Evolutionary conservation across 2,888 invertebrate species (phyloP).

Genomic region (Clunio marinus): DNA sequence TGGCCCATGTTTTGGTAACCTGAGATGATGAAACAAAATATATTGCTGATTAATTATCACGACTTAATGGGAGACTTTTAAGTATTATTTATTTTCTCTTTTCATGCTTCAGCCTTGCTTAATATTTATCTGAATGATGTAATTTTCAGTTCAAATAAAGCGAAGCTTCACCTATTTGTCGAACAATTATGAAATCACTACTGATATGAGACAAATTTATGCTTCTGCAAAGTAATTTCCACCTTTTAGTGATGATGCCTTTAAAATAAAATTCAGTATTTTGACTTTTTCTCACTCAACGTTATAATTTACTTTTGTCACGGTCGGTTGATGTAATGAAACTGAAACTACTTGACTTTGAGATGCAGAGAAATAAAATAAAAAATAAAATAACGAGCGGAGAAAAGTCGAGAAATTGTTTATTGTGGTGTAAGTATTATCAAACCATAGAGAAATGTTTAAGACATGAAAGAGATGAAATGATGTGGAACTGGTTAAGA

Average conservation of each 20-base stretch:
- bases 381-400: slow-evolving; percentile 4
- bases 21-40: background rate
- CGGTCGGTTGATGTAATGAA: slow-evolving; percentile 37
- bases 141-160: too few relatives aligned
- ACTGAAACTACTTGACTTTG: slow-evolving; percentile 15
- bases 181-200: slow-evolving; percentile 9
- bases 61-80: too few relatives aligned
- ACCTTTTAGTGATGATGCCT: background rate
- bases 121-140: too few relatives aligned
- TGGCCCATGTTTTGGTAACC: slow-evolving; percentile 51
- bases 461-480: background rate
- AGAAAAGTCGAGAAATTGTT: slow-evolving; percentile 7
- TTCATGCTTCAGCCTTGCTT: too few relatives aligned
- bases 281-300: background rate
- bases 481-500: background rate
- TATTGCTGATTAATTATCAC: background rate
- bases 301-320: slow-evolving; percentile 7
- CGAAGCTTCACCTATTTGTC: too few relatives aligned
- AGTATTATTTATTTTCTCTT: too few relatives aligned
- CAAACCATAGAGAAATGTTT: background rate
- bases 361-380: background rate
- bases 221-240: background rate
- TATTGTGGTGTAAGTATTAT: background rate
- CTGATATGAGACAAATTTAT: background rate
- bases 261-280: background rate